A percentile compares a stretch with the other conserved stretches of the same genome.
Conservation (phyloP, 2,113 vertebrate genomes). For the Pyrgilauda ruficollis region DNA sequence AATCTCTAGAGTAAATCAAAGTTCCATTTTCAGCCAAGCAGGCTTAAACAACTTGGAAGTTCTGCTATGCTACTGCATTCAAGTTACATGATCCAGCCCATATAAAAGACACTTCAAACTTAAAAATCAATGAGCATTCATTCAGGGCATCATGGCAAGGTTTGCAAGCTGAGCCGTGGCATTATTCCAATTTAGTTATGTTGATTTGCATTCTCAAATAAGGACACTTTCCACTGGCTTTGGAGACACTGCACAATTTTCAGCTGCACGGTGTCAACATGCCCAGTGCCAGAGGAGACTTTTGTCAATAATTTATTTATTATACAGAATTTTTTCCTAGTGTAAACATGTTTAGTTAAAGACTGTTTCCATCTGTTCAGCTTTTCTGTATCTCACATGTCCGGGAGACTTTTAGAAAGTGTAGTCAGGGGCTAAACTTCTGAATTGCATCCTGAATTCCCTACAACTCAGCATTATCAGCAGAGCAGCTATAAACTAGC, state of each 20-base stretch:
- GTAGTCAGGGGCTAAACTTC: neutral
- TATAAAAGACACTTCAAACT: neutral
- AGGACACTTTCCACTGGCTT: neutral
- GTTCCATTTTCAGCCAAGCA: neutral
- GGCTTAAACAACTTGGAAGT: neutral
- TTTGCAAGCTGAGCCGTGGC: neutral
- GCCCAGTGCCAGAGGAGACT: neutral
- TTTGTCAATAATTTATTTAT: neutral
- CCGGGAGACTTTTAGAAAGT: neutral
- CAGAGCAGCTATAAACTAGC: neutral
- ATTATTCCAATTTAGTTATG: neutral
- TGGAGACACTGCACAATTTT: neutral
- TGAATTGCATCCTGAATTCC: neutral
- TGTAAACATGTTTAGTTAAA: neutral
- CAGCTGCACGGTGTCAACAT: neutral
- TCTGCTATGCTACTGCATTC: neutral
- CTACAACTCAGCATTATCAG: neutral
- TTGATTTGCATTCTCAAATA: neutral
- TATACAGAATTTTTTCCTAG: neutral
- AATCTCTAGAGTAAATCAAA: neutral
- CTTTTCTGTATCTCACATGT: neutral
- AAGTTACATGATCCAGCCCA: neutral
- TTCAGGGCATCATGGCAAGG: neutral
- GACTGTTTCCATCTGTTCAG: neutral
- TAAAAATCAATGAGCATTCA: neutral